A percentile compares a stretch with the other conserved stretches of the same genome.
Evolutionary conservation across 2,888 invertebrate genomes (phyloP).

Genomic region (Lasioglossum villosulum): DNA sequence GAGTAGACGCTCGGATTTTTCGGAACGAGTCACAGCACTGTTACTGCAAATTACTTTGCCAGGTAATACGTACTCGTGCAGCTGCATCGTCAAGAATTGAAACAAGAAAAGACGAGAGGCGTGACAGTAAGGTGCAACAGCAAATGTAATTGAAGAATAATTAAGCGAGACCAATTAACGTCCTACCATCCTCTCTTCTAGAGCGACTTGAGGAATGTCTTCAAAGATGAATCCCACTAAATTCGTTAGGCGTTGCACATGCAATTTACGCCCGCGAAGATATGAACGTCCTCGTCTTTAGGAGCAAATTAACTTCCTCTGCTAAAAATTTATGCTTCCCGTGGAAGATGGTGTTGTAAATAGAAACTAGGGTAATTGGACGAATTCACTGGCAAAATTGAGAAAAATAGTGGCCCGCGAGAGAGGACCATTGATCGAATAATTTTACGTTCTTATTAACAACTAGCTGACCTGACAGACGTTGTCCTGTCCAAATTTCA

Average conservation of each 20-base stretch:
- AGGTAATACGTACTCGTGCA: conserved; percentile 29
- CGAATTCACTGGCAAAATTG: background rate
- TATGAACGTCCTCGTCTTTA: conserved; percentile 24
- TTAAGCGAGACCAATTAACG: conserved; percentile 73
- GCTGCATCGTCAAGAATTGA: conserved; percentile 30
- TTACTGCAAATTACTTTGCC: conserved; percentile 54
- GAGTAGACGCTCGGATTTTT: conserved; percentile 18
- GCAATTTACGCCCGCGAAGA: conserved; percentile 35
- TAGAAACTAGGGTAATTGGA: conserved; percentile 11
- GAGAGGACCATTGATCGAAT: background rate
- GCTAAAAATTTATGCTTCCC: conserved; percentile 16
- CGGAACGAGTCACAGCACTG: conserved; percentile 25
- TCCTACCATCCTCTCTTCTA: conserved; percentile 47
- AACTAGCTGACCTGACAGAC: too few relatives aligned
- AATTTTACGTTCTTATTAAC: background rate
- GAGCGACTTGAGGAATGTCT: conserved; percentile 36
- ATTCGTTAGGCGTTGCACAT: conserved; percentile 35
- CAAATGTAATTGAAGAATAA: conserved; percentile 67
- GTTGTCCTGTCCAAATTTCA: too few relatives aligned
- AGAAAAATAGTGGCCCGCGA: background rate
- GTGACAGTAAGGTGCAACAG: conserved; percentile 34
- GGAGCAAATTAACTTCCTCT: conserved; percentile 30
- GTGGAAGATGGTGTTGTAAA: background rate
- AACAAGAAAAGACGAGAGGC: conserved; percentile 11
- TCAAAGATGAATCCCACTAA: conserved; percentile 45